Evolutionary conservation across 2,113 vertebrate genomes (phyloP), one percentile per base, ranked within the genome.

Genomic region (Kryptolebias marmoratus): DNA sequence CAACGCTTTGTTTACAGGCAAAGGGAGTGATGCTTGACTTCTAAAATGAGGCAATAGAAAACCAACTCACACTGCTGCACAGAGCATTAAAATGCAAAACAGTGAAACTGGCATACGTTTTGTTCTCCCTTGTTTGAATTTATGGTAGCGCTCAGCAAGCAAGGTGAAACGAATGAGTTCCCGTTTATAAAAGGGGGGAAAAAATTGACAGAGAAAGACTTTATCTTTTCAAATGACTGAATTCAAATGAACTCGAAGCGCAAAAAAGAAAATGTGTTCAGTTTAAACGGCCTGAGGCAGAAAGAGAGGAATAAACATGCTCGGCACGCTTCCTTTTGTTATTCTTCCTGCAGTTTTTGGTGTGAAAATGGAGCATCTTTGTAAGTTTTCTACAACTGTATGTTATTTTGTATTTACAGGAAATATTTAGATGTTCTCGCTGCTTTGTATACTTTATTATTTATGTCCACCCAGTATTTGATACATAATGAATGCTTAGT

Each of bases 201-300:
- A 68, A 53, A 73, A 68, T 79, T 75, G 75, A 71, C 64, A 77
- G 79, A 73, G 58, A 77, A 82, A 81, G 81, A 82, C 80, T 88
- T 89, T 89, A 86, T 89, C 84, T 88, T 80, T 80, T 90, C 82
- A 87, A 91, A 88, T 91, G 88, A 86, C 79, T 86, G 90, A 87
- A 89, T 90, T 90, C 82, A 84, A 90, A 91, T 89, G 90, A 89
- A 87, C 75, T 84, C 75, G 2, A 72, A 69, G 71, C 28, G 76
- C 80, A 30, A 83, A 80, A 53, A 78, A 72, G 73, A 84, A 84
- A 89, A 88, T 80, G 85, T 85, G 87, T 85, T 86, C 64, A 75
- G 86, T 87, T 84, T 75, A 77, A 89, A 85, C 16, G 12, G 90
- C 88, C 79, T 16, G 71, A 68, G 84, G 87, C 81, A 22, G 58